Base-by-base conservation (phyloP, 2,888 invertebrate species). In the Himalopsyche anomala region DNA sequence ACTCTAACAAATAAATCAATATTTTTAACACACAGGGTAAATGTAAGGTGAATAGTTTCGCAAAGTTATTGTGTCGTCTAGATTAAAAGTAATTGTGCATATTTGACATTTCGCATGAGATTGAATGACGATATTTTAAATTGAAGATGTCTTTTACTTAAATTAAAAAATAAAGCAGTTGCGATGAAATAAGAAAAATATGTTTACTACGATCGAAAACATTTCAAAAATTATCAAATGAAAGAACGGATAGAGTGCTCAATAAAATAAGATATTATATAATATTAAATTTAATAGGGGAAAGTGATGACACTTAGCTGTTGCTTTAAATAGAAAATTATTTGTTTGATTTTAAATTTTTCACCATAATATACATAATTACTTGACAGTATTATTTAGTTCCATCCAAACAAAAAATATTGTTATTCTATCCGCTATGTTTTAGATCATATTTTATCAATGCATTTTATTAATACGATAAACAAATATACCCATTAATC, bases 221-320 rank as follows among this genome's bases (percentile, higher is more conserved):
- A 28, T 45, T 80, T 80, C n/a, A 80, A 9, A 80, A 80, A 15
- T 45, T 80, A 80, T 45, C 80, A 80, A 74, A 74, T 74, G 36
- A 74, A 74, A 74, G 38, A 54, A 79, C 38, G 51, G 74, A 84
- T 45, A 15, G 85, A 87, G 86, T 87, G 88, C 87, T 88, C 87
- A 88, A 88, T 69, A 74, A 55, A 55, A 80, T 86, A 84, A 84
- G 85, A 83, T 62, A 28, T 28, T 28, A 2, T 28, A 85, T 83
- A 19, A 79, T 81, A 84, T 82, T 81, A 83, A 42, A 45, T 54
- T 81, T 84, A 81, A 83, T 83, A 51, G 87, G 88, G 88, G 87
- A 87, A 88, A 88, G 83, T 86, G 80, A 88, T 88, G 88, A 88
- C 88, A 88, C 88, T 88, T 88, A 87, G 88, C 81, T 85, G 79